Conservation (phyloP, 2,888 invertebrate genomes). For the Helleia helle region DNA sequence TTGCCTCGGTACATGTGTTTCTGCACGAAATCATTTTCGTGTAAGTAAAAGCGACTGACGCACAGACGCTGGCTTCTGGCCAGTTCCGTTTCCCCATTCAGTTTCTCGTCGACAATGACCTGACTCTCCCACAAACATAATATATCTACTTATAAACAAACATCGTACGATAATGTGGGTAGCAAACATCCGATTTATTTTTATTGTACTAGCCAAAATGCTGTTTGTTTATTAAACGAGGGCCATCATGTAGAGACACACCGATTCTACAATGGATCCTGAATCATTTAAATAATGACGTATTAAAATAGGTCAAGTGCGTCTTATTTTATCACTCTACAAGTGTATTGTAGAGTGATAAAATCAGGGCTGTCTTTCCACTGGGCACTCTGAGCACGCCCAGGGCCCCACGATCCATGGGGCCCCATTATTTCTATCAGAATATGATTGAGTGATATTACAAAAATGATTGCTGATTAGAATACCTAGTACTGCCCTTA, state of each 20-base stretch:
- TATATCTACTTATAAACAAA: conserved; percentile 12
- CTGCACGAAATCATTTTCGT: neutral
- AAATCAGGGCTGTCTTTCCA: too few relatives aligned
- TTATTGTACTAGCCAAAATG: neutral
- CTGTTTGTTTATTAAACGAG: neutral
- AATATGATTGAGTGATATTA: too few relatives aligned
- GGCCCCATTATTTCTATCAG: too few relatives aligned
- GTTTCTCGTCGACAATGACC: conserved; percentile 61
- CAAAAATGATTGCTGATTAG: too few relatives aligned
- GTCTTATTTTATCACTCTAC: too few relatives aligned
- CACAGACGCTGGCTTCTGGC: conserved; percentile 48
- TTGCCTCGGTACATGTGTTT: neutral
- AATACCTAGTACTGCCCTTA: too few relatives aligned
- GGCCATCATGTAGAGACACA: neutral
- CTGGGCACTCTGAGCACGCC: too few relatives aligned
- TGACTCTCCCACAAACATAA: conserved; percentile 32
- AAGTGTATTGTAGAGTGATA: too few relatives aligned
- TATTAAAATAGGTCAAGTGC: too few relatives aligned
- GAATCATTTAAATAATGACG: too few relatives aligned
- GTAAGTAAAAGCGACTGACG: conserved; percentile 47
- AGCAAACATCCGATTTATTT: neutral
- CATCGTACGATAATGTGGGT: conserved; percentile 3
- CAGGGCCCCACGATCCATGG: too few relatives aligned
- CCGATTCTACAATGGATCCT: too few relatives aligned
- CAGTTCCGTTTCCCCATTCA: conserved; percentile 64